A percentile compares a stretch with the other conserved stretches of the same genome.
These are phyloP conservation scores for Oasisia sp. DNA, from an alignment of 2,888 invertebrate genomes.

Conservation along the genomic window DNA sequence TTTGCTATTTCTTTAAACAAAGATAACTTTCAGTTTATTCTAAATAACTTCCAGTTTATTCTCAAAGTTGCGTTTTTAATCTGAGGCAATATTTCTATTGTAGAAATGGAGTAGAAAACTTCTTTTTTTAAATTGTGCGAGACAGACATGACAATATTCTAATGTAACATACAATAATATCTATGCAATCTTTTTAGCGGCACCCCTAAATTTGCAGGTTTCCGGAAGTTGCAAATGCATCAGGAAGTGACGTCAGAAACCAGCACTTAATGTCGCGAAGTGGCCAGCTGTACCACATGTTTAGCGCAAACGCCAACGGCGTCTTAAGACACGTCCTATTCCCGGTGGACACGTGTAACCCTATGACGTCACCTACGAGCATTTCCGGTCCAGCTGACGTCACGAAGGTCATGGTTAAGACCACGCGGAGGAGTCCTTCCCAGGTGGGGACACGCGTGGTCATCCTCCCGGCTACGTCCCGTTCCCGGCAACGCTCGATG, in stretches of 20 bases:
- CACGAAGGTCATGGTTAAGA: not conserved
- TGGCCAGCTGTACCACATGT: constrained; percentile 17
- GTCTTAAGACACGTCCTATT: not conserved
- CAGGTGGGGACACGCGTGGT: not conserved
- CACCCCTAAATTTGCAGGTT: not conserved
- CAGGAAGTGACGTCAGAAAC: not conserved
- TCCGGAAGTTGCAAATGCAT: not conserved
- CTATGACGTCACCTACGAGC: not conserved
- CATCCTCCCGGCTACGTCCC: not conserved
- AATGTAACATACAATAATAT: not conserved
- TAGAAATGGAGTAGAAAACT: too few species aligned
- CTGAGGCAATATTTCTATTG: too few species aligned
- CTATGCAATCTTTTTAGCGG: not conserved
- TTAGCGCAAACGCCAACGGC: constrained; percentile 13
- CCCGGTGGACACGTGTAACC: not conserved
- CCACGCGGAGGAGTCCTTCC: not conserved
- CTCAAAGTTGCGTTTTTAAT: too few species aligned
- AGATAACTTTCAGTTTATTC: too few species aligned
- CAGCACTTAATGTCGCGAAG: not conserved
- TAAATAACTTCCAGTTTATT: too few species aligned
- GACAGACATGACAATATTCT: not conserved
- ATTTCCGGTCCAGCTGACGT: not conserved
- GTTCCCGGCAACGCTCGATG: not conserved
- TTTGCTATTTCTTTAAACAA: too few species aligned
- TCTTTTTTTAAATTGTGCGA: not conserved